Percentiles rank a stretch among this genome's conserved stretches.
phyloP scores from a whole-genome alignment of 2,113 vertebrate species.

The Saccopteryx leptura region DNA sequence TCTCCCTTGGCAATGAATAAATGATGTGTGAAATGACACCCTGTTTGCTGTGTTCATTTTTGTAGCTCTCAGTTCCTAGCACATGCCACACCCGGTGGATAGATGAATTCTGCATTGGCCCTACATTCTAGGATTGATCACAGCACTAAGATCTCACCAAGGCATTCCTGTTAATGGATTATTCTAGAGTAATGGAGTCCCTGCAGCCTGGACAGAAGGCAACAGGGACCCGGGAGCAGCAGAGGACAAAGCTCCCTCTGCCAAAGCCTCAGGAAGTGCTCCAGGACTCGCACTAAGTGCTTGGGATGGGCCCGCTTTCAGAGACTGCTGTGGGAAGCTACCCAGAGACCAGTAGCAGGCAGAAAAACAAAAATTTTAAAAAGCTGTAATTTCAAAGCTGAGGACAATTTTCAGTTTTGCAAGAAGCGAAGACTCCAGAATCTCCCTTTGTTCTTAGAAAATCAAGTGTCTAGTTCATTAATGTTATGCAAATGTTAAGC shows the following conservation, averaged over 20 bases:
- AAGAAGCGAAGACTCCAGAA: background rate
- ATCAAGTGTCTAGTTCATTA: constrained; percentile 30
- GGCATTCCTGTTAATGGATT: background rate
- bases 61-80: background rate
- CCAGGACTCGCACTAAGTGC: background rate
- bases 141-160: background rate
- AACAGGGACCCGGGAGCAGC: background rate
- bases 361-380: constrained; percentile 4
- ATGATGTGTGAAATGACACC: background rate
- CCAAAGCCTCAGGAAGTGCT: background rate
- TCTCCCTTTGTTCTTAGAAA: constrained; percentile 51
- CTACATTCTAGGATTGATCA: background rate
- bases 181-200: background rate
- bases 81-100: background rate
- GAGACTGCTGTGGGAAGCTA: background rate
- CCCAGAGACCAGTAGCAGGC: background rate
- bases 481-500: constrained; percentile 61
- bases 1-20: background rate
- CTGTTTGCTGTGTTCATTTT: background rate
- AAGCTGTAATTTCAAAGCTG: constrained; percentile 38
- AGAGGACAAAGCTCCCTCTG: background rate
- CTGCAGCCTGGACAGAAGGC: background rate
- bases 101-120: background rate
- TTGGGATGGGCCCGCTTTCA: background rate
- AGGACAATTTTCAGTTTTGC: constrained; percentile 21